Conservation (phyloP, 2,113 vertebrate species). For the Hirundichthys speculiger region DNA sequence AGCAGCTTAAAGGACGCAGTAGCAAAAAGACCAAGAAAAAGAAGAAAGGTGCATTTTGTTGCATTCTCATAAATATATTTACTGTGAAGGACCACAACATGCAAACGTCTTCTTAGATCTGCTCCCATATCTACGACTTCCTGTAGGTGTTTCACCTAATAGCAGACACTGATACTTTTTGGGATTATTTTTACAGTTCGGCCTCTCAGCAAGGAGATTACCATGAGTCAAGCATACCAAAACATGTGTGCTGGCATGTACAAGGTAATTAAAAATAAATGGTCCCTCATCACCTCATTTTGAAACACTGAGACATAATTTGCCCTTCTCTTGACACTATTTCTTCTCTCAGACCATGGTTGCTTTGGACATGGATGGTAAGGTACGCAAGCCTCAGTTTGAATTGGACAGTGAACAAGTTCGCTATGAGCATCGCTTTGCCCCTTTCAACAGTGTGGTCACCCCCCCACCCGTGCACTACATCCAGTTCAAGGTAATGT, state of each 20-base stretch:
- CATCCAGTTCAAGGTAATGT: constrained; percentile 93
- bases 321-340: not conserved
- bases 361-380: constrained; percentile 97
- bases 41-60: constrained; percentile 88
- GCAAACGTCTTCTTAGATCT: too few species aligned
- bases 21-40: constrained; percentile 99
- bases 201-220: constrained; percentile 95
- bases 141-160: not conserved
- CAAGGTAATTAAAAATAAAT: constrained; percentile 82
- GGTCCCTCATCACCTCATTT: not conserved
- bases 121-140: too few species aligned
- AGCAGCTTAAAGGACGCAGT: constrained; percentile 95
- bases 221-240: constrained; percentile 98
- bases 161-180: constrained; percentile 8
- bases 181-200: constrained; percentile 82
- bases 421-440: constrained; percentile 97
- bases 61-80: not conserved
- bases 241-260: constrained; percentile 99
- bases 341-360: constrained; percentile 90
- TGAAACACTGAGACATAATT: not conserved
- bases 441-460: constrained; percentile 98
- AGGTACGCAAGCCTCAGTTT: constrained; percentile 97
- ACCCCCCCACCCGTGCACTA: constrained; percentile 97
- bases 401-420: constrained; percentile 98
- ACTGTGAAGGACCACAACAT: not conserved